These are phyloP conservation scores for Papilio polyxenes DNA, from an alignment of 1,140 invertebrate species.

Conservation along the genomic window DNA sequence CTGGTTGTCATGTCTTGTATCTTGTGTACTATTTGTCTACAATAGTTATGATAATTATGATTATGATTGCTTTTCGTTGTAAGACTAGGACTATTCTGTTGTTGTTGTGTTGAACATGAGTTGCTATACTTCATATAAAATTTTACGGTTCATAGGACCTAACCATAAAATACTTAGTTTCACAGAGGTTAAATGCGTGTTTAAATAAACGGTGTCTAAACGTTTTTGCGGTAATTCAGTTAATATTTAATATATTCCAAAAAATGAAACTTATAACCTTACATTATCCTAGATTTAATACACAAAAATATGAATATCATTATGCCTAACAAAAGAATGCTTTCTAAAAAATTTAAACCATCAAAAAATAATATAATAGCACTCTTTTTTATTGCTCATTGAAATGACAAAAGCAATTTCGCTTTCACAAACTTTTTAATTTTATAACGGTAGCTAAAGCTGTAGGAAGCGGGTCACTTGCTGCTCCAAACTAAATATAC, in stretches of 20 bases:
- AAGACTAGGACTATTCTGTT: background rate
- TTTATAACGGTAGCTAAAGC: slow-evolving; percentile 36
- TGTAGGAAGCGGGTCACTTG: slow-evolving; percentile 29
- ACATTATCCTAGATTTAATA: background rate
- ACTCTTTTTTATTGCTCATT: slow-evolving; percentile 29
- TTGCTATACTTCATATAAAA: too few relatives aligned
- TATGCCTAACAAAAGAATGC: background rate
- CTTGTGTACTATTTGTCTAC: background rate
- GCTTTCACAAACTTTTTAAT: slow-evolving; percentile 37
- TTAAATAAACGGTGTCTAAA: too few relatives aligned
- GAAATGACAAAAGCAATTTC: slow-evolving; percentile 37
- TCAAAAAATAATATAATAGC: slow-evolving; percentile 25
- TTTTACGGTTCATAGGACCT: too few relatives aligned
- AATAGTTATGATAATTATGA: slow-evolving; percentile 1
- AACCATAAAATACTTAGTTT: too few relatives aligned
- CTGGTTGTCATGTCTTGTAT: slow-evolving; percentile 15
- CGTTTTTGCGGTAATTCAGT: too few relatives aligned
- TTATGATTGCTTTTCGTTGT: background rate
- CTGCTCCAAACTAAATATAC: slow-evolving; percentile 22
- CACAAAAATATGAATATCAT: slow-evolving; percentile 11
- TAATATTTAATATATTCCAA: background rate
- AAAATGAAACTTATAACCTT: background rate
- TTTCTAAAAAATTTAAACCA: slow-evolving; percentile 10
- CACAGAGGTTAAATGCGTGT: too few relatives aligned
- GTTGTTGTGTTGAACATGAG: background rate